phyloP scores from a whole-genome alignment of 2,888 invertebrate genomes.

The Cantharis rufa region DNA sequence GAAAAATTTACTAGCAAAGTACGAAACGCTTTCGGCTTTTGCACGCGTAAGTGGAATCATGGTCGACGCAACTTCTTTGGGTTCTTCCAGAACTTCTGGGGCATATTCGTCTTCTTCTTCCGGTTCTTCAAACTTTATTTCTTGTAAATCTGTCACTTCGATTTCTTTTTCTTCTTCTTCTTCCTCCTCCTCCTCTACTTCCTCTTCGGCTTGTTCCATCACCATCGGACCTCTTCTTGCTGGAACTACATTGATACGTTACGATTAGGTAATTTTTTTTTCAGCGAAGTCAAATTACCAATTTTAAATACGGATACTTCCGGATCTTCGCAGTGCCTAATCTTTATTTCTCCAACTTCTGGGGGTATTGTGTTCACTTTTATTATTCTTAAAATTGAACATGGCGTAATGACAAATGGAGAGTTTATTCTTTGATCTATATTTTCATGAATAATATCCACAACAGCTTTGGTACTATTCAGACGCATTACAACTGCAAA shows the following conservation, averaged over 20 bases:
- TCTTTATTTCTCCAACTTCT: conserved; percentile 3
- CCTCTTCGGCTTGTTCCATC: background rate
- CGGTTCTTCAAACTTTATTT: conserved; percentile 21
- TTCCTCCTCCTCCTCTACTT: conserved; percentile 27
- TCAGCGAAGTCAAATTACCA: background rate
- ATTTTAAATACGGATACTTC: background rate
- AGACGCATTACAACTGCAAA: conserved; percentile 42
- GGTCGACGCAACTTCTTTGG: conserved; percentile 4
- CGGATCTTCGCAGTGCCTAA: conserved; percentile 2
- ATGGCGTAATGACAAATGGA: conserved; percentile 35
- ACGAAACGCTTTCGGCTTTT: conserved; percentile 38
- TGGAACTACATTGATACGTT: background rate
- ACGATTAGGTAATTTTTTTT: background rate
- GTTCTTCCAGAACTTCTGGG: conserved; percentile 2
- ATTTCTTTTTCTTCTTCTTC: conserved; percentile 21
- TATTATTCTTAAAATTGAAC: conserved; percentile 40
- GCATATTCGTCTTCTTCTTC: conserved; percentile 31
- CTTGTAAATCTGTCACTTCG: conserved; percentile 3
- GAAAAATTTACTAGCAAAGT: conserved; percentile 36
- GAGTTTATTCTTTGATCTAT: conserved; percentile 28
- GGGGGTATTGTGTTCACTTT: conserved; percentile 42
- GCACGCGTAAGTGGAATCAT: conserved; percentile 33
- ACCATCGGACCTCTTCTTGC: background rate
- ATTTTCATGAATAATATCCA: conserved; percentile 41
- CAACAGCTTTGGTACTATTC: conserved; percentile 36